Evolutionary conservation across 1,140 invertebrate species (phyloP), one percentile per base, ranked within the genome.

Genomic region (Aphidius ervi): DNA sequence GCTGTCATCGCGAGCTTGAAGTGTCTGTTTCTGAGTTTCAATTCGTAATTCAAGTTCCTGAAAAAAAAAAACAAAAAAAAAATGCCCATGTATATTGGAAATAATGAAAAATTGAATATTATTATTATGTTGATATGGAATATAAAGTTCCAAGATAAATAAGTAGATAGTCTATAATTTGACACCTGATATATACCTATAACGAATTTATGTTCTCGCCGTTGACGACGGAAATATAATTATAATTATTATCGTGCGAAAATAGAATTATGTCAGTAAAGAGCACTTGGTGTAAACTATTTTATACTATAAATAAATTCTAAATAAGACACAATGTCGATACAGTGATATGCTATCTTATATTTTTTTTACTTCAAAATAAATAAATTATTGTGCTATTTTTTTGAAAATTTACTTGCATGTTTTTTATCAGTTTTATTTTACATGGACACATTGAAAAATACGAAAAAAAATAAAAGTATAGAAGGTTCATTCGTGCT

Each of bases 1-100:
- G 79, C 94, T 97, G 74, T 98, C 96, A 81, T 99, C 96, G 65
- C 96, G 85, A 45, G 95, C 93, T 72, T 91, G 88, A 59, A 98
- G 81, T 31, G 96, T 98, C 82, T 98, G 95, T 81, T 98, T 98
- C 81, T 99, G 96, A 6, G 95, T 97, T 80, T 98, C 95, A 73
- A 98, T 95, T 69, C 95, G 87, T 68, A 97, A 82, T 81, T 98
- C 96, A 76, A 98, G 81, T 82, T 97, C 93, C 91, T 93, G 81
- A 8, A 81, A 77, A 59, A 77, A 59, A 66, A 65, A 63, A 66
- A 68, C 66, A 63, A 58, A 46, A 31, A 46, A 31, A n/a, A 10
- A 57, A 54, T 1, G 23, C 4, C 1, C 4, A 31, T 31, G 1
- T 31, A 31, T 3, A 31, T 1, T 9, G 16, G 6, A 52, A 37